phyloP scores from a whole-genome alignment of 2,113 vertebrate species.

The Callipepla californica region DNA sequence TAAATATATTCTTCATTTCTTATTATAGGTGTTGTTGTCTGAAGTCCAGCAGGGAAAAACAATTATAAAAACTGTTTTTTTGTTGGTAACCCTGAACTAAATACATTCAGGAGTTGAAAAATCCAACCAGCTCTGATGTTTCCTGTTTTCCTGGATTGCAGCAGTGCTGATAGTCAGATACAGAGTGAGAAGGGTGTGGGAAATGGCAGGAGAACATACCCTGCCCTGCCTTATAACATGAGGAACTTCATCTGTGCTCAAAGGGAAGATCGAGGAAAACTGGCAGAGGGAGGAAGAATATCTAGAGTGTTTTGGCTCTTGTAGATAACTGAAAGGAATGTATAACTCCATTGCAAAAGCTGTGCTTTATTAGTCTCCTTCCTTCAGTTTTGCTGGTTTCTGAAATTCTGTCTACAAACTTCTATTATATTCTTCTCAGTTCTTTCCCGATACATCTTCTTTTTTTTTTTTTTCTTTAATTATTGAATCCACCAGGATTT shows the following conservation, averaged over 20 bases:
- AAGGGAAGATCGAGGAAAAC: slow-evolving; percentile 16
- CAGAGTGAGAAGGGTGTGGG: neutral
- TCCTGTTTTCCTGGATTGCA: slow-evolving; percentile 36
- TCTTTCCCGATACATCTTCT: neutral
- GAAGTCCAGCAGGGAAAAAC: neutral
- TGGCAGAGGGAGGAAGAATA: neutral
- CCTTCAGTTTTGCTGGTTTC: neutral
- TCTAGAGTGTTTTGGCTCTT: neutral
- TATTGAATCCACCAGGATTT: neutral
- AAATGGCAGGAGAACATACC: slow-evolving; percentile 4
- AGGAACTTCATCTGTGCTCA: rapidly evolving
- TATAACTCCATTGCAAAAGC: neutral
- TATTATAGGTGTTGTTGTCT: neutral
- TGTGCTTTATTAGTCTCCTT: neutral
- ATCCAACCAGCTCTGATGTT: neutral
- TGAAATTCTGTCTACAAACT: neutral
- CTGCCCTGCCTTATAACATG: neutral
- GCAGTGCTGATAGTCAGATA: neutral
- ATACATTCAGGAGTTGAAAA: neutral
- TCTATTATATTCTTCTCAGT: neutral
- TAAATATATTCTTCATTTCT: neutral
- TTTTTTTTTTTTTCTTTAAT: neutral
- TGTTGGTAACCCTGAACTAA: neutral
- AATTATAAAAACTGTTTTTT: neutral
- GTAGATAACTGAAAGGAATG: neutral